These are phyloP conservation scores for Columbina picui DNA, from an alignment of 2,113 vertebrate species.

Conservation along the genomic window DNA sequence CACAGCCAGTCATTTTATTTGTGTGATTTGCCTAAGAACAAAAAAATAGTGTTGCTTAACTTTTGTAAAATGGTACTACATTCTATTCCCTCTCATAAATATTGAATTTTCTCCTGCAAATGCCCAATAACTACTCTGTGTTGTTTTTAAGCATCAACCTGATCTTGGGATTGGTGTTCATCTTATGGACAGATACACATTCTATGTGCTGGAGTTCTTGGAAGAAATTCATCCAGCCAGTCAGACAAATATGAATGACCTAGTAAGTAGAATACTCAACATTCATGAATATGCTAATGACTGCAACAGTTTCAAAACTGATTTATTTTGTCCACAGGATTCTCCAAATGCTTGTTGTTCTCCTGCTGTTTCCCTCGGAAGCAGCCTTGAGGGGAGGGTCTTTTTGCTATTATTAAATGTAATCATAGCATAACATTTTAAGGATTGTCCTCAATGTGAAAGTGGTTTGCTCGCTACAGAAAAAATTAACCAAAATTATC, in stretches of 20 bases:
- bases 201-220: slow-evolving; percentile 96
- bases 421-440: neutral
- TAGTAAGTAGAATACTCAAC: slow-evolving; percentile 77
- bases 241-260: slow-evolving; percentile 94
- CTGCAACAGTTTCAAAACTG: neutral
- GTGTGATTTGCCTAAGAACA: neutral
- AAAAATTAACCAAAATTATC: neutral
- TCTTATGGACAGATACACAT: slow-evolving; percentile 97
- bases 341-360: neutral
- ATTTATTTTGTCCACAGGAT: neutral
- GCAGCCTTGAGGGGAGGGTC: neutral
- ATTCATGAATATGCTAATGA: slow-evolving; percentile 2
- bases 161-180: slow-evolving; percentile 96
- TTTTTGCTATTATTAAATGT: neutral
- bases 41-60: neutral
- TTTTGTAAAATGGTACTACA: neutral
- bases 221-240: slow-evolving; percentile 97
- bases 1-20: neutral
- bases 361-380: neutral
- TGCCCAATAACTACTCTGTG: neutral
- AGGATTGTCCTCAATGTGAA: neutral
- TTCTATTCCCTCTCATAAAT: neutral
- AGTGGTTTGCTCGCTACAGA: neutral
- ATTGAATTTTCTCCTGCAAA: neutral
- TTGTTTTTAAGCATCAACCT: slow-evolving; percentile 90